phyloP scores from a whole-genome alignment of 1,140 invertebrate genomes.

The Zaprionus tsacasi region DNA sequence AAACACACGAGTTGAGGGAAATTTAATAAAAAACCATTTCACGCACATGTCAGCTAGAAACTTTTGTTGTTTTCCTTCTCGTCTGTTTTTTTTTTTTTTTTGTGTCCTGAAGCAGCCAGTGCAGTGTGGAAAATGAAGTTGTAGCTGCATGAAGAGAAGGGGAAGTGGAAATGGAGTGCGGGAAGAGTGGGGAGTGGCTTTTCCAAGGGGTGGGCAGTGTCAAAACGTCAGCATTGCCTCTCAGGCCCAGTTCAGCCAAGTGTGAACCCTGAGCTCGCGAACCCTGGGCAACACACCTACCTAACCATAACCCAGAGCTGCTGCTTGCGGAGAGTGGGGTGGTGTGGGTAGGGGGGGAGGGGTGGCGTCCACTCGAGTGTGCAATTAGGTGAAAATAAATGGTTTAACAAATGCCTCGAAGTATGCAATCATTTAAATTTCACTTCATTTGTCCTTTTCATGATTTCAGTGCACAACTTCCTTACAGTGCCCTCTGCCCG shows the following conservation, averaged over 20 bases:
- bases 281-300: no score
- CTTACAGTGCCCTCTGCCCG: background rate
- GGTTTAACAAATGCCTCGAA: slow-evolving; percentile 77
- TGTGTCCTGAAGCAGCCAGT: slow-evolving; percentile 1
- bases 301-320: no score
- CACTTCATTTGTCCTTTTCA: slow-evolving; percentile 82
- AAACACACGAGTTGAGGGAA: slow-evolving; percentile 56
- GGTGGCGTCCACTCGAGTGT: slow-evolving; percentile 70
- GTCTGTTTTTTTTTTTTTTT: background rate
- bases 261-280: slow-evolving; percentile 49
- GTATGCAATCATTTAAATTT: slow-evolving; percentile 83
- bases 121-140: slow-evolving; percentile 10
- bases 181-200: background rate
- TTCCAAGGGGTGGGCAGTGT: no score
- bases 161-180: background rate
- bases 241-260: slow-evolving; percentile 21
- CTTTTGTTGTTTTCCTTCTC: slow-evolving; percentile 4
- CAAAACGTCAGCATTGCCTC: slow-evolving; percentile 44
- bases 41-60: slow-evolving; percentile 34
- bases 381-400: slow-evolving; percentile 83
- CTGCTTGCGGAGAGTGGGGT: no score
- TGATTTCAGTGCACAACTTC: slow-evolving; percentile 42
- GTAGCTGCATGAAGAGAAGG: slow-evolving; percentile 17
- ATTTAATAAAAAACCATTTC: slow-evolving; percentile 59
- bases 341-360: background rate